phyloP scores from a whole-genome alignment of 2,888 invertebrate species.

The Sipunculus nudus region DNA sequence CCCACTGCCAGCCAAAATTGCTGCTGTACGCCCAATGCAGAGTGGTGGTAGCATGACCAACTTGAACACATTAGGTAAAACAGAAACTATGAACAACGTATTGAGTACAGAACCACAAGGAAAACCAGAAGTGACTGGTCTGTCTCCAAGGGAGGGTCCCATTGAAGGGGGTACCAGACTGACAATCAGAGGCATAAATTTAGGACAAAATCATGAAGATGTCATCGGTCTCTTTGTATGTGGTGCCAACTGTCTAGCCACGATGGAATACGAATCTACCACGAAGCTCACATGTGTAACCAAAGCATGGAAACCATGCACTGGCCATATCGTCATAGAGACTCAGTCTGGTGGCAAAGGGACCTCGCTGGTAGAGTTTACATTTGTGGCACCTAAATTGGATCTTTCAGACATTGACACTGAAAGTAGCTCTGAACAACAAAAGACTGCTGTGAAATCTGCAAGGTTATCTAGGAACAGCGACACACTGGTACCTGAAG shows the following conservation, averaged over 20 bases:
- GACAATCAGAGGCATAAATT: constrained; percentile 55
- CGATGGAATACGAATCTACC: constrained; percentile 57
- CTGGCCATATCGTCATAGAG: constrained; percentile 56
- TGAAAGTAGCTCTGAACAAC: too few species aligned
- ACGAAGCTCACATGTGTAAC: constrained; percentile 53
- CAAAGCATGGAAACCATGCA: constrained; percentile 51
- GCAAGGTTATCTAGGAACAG: too few species aligned
- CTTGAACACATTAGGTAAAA: too few species aligned
- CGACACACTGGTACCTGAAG: too few species aligned
- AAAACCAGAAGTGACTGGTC: constrained; percentile 53
- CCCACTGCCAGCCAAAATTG: too few species aligned
- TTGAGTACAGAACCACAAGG: too few species aligned
- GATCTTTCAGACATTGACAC: too few species aligned
- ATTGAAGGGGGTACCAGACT: constrained; percentile 55
- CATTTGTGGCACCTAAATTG: too few species aligned
- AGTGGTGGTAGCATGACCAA: too few species aligned
- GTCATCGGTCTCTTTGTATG: constrained; percentile 57
- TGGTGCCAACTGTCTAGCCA: constrained; percentile 56
- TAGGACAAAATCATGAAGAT: constrained; percentile 58
- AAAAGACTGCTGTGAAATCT: too few species aligned
- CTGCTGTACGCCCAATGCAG: too few species aligned
- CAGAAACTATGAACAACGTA: too few species aligned
- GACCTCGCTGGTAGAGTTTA: constrained; percentile 12
- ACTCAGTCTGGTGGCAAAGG: constrained; percentile 60
- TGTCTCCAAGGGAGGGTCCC: constrained; percentile 53